Conservation (phyloP, 2,888 invertebrate species). For the Allacma fusca region DNA sequence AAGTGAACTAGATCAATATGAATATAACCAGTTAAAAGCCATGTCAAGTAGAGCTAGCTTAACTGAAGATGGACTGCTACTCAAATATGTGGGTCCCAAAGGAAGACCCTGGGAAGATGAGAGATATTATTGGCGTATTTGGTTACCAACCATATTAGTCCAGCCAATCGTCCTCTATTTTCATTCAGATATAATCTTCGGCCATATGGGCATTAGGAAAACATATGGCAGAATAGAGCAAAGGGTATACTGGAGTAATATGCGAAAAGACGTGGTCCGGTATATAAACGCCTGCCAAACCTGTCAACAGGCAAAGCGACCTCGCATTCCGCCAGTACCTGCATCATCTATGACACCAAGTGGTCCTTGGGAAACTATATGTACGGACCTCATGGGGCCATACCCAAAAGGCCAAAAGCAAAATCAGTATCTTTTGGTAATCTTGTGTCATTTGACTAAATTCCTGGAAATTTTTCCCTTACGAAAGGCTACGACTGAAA, state of each 20-base stretch:
- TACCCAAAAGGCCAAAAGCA: conserved; percentile 37
- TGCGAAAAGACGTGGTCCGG: conserved; percentile 43
- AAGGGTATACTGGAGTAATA: conserved; percentile 45
- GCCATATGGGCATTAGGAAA: conserved; percentile 51
- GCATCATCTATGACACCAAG: conserved; percentile 7
- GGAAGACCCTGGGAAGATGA: too few species aligned
- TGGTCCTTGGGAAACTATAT: conserved; percentile 37
- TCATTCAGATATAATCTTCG: conserved; percentile 36
- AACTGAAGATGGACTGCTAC: too few species aligned
- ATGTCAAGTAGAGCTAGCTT: too few species aligned
- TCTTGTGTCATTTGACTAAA: conserved; percentile 14
- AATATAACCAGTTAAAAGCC: too few species aligned
- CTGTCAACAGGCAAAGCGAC: conserved; percentile 45
- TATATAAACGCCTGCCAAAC: conserved; percentile 44
- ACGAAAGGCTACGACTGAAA: too few species aligned
- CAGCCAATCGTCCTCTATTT: conserved; percentile 28
- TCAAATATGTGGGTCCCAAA: too few species aligned
- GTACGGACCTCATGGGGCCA: conserved; percentile 52
- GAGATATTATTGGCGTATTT: too few species aligned
- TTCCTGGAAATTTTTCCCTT: conserved; percentile 45
- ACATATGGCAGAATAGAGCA: conserved; percentile 46
- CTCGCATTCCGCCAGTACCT: neutral
- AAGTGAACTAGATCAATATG: neutral
- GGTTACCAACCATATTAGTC: conserved; percentile 42
- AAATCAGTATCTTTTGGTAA: conserved; percentile 41